Evolutionary conservation across 2,113 vertebrate species (phyloP).

Genomic region (Tachycineta bicolor): DNA sequence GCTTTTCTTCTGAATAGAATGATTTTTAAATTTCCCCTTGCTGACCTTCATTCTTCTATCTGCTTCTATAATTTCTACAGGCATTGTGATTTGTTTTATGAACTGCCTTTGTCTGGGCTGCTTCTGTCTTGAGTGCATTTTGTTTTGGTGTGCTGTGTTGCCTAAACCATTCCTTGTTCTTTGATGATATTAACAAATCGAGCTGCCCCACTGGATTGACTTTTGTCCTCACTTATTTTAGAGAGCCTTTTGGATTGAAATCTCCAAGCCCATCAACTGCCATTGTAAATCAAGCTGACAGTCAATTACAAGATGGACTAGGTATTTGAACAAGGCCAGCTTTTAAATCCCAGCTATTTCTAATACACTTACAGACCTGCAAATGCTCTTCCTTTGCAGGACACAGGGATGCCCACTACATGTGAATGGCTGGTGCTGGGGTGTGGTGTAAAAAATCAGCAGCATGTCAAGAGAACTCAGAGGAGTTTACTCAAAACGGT

Average conservation of each 20-base stretch:
- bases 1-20: neutral
- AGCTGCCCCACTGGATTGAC: constrained; percentile 51
- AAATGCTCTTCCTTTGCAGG: neutral
- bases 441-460: neutral
- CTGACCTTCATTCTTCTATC: neutral
- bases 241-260: constrained; percentile 44
- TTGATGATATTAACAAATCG: constrained; percentile 54
- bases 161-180: constrained; percentile 36
- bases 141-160: neutral
- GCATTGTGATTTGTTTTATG: constrained; percentile 28
- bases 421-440: neutral
- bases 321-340: neutral
- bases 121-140: constrained; percentile 18
- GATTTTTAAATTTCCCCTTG: neutral
- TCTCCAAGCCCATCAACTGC: constrained; percentile 50
- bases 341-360: constrained; percentile 20
- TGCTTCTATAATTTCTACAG: neutral
- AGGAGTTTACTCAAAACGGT: neutral
- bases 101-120: constrained; percentile 1
- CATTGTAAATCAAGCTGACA: constrained; percentile 60
- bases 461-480: neutral
- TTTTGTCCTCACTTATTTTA: constrained; percentile 46
- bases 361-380: neutral
- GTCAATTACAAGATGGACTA: constrained; percentile 51
- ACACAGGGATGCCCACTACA: neutral